phyloP scores from a whole-genome alignment of 2,113 vertebrate genomes.

The Rutilus rutilus region DNA sequence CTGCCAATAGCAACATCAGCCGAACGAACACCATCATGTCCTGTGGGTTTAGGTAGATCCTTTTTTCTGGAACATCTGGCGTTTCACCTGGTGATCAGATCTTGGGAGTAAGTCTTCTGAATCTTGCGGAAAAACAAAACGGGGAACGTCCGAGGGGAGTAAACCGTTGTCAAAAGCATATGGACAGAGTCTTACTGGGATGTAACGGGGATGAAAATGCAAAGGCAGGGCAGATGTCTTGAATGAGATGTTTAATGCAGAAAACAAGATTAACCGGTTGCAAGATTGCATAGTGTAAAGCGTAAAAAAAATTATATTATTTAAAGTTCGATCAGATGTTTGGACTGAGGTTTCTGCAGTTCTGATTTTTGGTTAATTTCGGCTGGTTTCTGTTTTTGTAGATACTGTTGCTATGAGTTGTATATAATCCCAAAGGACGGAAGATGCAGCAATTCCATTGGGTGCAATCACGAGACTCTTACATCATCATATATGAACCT shows the following conservation, averaged over 20 bases:
- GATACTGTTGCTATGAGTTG: slow-evolving; percentile 2
- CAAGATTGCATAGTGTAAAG: slow-evolving; percentile 13
- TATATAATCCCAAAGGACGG: not conserved
- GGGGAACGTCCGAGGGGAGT: slow-evolving; percentile 44
- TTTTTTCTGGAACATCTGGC: slow-evolving; percentile 49
- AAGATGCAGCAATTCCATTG: not conserved
- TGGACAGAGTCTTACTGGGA: slow-evolving; percentile 53
- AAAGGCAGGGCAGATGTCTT: slow-evolving; percentile 56
- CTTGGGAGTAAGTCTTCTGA: slow-evolving; percentile 44
- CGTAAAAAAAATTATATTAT: slow-evolving; percentile 13
- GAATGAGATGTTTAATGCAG: slow-evolving; percentile 22
- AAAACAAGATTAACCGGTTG: slow-evolving; percentile 48
- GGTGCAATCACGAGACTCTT: not conserved
- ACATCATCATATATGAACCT: slow-evolving; percentile 16
- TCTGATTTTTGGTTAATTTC: not conserved
- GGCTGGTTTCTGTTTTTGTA: slow-evolving; percentile 23
- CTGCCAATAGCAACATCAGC: not conserved
- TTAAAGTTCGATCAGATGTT: not conserved
- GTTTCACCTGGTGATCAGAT: slow-evolving; percentile 32
- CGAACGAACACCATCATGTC: not conserved
- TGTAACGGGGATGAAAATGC: slow-evolving; percentile 55
- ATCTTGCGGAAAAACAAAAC: slow-evolving; percentile 26
- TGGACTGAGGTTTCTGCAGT: not conserved
- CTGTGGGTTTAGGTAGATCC: not conserved
- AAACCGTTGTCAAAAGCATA: slow-evolving; percentile 57